Evolutionary conservation across 2,113 vertebrate species (phyloP).

Genomic region (Junco hyemalis): DNA sequence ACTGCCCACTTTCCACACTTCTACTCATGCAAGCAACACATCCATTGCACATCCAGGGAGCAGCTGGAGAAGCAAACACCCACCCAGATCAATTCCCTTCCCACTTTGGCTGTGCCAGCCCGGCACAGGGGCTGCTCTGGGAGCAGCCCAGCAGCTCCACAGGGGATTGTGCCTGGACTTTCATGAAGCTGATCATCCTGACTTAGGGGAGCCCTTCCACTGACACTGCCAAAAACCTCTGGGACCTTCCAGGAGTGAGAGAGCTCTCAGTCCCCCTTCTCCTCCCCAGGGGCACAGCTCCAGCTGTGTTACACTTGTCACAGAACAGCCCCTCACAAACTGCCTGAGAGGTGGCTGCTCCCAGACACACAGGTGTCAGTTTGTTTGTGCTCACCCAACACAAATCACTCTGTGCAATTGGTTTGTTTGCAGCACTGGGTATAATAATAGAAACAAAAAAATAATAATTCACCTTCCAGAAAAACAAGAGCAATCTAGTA

Average conservation of each 20-base stretch:
- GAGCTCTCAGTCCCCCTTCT: not conserved
- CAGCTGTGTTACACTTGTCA: not conserved
- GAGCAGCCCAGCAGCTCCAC: not conserved
- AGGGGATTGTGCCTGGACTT: not conserved
- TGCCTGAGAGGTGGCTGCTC: not conserved
- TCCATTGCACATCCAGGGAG: not conserved
- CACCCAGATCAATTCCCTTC: not conserved
- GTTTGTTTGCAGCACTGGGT: not conserved
- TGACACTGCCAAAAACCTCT: not conserved
- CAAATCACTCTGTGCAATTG: not conserved
- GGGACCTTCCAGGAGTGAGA: not conserved
- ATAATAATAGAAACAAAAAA: not conserved
- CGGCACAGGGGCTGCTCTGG: not conserved
- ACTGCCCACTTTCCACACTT: not conserved
- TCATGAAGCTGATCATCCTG: not conserved
- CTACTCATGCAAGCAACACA: not conserved
- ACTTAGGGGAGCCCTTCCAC: not conserved
- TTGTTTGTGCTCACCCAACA: not conserved
- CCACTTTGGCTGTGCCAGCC: not conserved
- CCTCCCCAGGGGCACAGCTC: not conserved
- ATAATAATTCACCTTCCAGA: not conserved
- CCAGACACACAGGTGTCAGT: fast-evolving
- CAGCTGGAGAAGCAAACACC: not conserved
- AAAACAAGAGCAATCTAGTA: not conserved
- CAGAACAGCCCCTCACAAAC: not conserved